Percentiles rank a stretch among this genome's conserved stretches.
Conservation (phyloP, 1,140 invertebrate genomes). For the Protaetia brevitarsis region DNA sequence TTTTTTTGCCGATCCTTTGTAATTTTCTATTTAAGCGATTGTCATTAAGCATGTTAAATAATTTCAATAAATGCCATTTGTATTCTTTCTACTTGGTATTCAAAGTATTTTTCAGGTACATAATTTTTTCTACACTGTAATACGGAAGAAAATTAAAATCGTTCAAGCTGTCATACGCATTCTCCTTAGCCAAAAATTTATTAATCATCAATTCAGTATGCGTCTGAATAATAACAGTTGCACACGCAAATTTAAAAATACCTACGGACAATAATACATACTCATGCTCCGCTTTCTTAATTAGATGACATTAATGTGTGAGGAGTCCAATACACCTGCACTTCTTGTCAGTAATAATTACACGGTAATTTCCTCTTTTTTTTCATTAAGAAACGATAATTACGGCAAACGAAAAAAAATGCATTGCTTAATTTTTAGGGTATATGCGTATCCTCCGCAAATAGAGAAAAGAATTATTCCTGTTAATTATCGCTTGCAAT, state of each 20-base stretch:
- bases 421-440: background rate
- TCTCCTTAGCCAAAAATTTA: no score
- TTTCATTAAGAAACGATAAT: background rate
- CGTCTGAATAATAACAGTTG: background rate
- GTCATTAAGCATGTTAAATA: no score
- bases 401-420: background rate
- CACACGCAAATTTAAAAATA: no score
- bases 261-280: background rate
- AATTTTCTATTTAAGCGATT: no score
- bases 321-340: background rate
- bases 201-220: no score
- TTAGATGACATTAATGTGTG: background rate
- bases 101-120: no score
- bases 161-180: no score
- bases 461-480: background rate
- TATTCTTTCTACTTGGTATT: no score
- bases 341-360: constrained; percentile 5
- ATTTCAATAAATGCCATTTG: no score
- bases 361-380: background rate
- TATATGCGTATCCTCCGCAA: background rate
- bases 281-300: background rate
- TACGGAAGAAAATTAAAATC: no score
- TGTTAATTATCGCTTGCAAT: background rate
- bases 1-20: no score
- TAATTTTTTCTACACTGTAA: no score